Evolutionary conservation across 2,113 vertebrate genomes (phyloP).

Genomic region (Amazona guildingii): DNA sequence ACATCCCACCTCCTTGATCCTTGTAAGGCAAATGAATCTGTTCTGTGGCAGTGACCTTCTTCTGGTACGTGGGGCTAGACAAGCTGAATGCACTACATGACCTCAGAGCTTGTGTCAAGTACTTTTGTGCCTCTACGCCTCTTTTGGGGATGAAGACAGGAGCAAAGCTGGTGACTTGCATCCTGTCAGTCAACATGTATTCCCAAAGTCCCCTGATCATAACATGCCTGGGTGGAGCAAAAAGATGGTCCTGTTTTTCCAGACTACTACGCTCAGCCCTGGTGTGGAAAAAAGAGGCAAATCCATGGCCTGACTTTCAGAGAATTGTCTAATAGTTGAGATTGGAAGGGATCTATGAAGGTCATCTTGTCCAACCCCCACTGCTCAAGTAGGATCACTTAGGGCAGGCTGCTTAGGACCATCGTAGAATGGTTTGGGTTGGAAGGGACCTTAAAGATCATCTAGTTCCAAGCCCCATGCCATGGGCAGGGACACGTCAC

Average conservation of each 20-base stretch:
- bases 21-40: not conserved
- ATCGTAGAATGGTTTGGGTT: not conserved
- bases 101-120: not conserved
- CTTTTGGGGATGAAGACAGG: not conserved
- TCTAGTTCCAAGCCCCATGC: not conserved
- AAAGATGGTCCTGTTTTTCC: not conserved
- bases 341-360: not conserved
- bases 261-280: not conserved
- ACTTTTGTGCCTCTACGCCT: not conserved
- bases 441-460: not conserved
- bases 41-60: not conserved
- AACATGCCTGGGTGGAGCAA: not conserved
- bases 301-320: not conserved
- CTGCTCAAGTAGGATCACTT: not conserved
- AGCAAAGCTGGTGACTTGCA: not conserved
- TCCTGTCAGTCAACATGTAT: not conserved
- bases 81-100: not conserved
- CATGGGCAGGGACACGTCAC: not conserved
- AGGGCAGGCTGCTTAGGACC: not conserved
- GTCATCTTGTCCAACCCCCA: not conserved
- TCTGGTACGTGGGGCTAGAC: not conserved
- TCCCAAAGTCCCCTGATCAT: not conserved
- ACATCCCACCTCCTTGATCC: not conserved
- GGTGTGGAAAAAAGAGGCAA: not conserved
- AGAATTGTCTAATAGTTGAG: not conserved